These are phyloP conservation scores for Trichogramma evanescens DNA, from an alignment of 2,888 invertebrate species.

Conservation along the genomic window DNA sequence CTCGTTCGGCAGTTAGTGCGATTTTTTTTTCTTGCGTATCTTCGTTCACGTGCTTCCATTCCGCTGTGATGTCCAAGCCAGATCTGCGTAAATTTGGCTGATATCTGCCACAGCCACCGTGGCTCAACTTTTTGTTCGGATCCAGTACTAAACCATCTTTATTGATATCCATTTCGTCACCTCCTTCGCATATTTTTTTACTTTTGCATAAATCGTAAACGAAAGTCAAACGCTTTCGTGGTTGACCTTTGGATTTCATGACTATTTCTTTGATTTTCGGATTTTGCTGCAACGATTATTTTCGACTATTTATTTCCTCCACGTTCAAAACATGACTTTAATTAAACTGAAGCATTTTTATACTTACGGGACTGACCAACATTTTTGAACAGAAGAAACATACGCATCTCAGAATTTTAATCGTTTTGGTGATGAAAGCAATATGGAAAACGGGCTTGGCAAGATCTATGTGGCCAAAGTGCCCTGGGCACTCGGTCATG, in stretches of 20 bases:
- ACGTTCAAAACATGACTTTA: background rate
- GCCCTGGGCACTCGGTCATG: slow-evolving; percentile 98
- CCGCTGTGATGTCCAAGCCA: slow-evolving; percentile 89
- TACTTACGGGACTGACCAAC: slow-evolving; percentile 85
- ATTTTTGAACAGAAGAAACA: slow-evolving; percentile 98
- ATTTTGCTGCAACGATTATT: slow-evolving; percentile 58
- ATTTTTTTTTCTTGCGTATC: slow-evolving; percentile 97
- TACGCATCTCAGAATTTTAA: slow-evolving; percentile 95
- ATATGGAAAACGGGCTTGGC: slow-evolving; percentile 98
- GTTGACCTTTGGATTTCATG: slow-evolving; percentile 93
- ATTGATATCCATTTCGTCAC: slow-evolving; percentile 91
- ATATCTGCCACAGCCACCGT: slow-evolving; percentile 97
- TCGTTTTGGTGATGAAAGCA: slow-evolving; percentile 93
- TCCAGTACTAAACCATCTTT: slow-evolving; percentile 63
- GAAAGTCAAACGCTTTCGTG: slow-evolving; percentile 86
- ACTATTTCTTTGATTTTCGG: slow-evolving; percentile 92
- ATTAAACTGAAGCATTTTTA: background rate
- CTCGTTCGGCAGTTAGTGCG: slow-evolving; percentile 85
- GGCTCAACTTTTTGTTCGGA: slow-evolving; percentile 59
- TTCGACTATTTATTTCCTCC: background rate
- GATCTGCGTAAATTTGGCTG: slow-evolving; percentile 87
- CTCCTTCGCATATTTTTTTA: slow-evolving; percentile 96
- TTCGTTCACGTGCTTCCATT: slow-evolving; percentile 98
- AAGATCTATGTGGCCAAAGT: slow-evolving; percentile 97
- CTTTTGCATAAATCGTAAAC: slow-evolving; percentile 98